These are phyloP conservation scores for Phaedon cochleariae DNA, from an alignment of 2,888 invertebrate species.

Conservation along the genomic window DNA sequence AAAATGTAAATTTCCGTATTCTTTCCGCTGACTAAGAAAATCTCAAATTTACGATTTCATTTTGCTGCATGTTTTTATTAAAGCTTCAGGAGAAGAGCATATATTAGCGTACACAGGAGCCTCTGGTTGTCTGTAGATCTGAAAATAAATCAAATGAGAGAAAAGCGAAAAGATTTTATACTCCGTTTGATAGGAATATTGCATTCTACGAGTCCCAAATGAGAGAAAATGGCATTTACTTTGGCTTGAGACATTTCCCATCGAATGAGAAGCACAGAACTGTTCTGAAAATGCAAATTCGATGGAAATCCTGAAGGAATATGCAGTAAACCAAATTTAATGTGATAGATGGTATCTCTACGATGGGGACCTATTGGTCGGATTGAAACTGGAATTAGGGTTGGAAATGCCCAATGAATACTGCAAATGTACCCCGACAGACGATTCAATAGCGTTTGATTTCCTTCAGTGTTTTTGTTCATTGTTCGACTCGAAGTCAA, in stretches of 20 bases:
- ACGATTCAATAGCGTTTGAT: slow-evolving; percentile 39
- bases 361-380: slow-evolving; percentile 50
- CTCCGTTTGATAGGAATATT: slow-evolving; percentile 34
- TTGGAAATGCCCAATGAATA: slow-evolving; percentile 45
- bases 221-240: slow-evolving; percentile 42
- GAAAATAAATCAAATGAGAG: slow-evolving; percentile 32
- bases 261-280: slow-evolving; percentile 39
- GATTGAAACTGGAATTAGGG: slow-evolving; percentile 52
- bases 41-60: slow-evolving; percentile 36
- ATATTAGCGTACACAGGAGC: slow-evolving; percentile 31
- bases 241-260: slow-evolving; percentile 40
- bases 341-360: slow-evolving; percentile 54
- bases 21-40: slow-evolving; percentile 34
- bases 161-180: slow-evolving; percentile 33
- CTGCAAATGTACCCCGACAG: slow-evolving; percentile 35
- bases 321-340: slow-evolving; percentile 55
- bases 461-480: slow-evolving; percentile 25
- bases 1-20: slow-evolving; percentile 32
- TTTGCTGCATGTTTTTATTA: slow-evolving; percentile 36
- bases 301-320: slow-evolving; percentile 51
- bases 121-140: slow-evolving; percentile 12
- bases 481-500: neutral
- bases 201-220: slow-evolving; percentile 23
- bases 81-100: slow-evolving; percentile 27
- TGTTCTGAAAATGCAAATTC: slow-evolving; percentile 52